Conservation (phyloP, 2,113 vertebrate species). For the Cathartes aura region DNA sequence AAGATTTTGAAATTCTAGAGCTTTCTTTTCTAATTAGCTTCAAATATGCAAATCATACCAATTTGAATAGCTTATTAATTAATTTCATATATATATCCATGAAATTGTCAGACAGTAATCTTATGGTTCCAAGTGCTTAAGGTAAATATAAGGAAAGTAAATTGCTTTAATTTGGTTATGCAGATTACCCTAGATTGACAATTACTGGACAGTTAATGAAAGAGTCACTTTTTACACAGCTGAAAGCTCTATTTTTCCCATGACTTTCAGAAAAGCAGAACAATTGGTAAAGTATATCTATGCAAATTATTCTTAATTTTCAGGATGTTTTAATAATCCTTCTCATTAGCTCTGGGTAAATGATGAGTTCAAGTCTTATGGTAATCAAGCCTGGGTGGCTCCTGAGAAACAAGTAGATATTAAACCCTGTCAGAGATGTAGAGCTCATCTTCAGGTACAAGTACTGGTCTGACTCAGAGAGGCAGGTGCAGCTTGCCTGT, state of each 20-base stretch:
- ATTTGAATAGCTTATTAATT: conserved; percentile 41
- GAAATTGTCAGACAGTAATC: conserved; percentile 27
- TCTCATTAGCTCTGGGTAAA: conserved; percentile 25
- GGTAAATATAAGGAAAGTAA: conserved; percentile 37
- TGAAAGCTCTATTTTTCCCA: not conserved
- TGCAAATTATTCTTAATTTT: conserved; percentile 46
- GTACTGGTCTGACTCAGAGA: not conserved
- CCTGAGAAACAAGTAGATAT: not conserved
- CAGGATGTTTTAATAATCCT: conserved; percentile 48
- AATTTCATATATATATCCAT: not conserved
- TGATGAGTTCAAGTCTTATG: not conserved
- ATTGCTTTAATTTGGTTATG: conserved; percentile 19
- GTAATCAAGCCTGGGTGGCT: not conserved
- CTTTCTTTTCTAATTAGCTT: conserved; percentile 29
- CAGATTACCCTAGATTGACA: not conserved
- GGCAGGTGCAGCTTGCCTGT: not conserved
- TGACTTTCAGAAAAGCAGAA: conserved; percentile 38
- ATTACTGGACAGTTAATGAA: not conserved
- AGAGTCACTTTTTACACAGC: not conserved
- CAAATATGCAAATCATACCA: conserved; percentile 11
- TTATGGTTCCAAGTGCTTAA: conserved; percentile 19
- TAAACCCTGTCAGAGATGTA: not conserved
- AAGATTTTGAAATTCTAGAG: conserved; percentile 35
- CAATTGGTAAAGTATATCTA: not conserved
- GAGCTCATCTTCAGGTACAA: not conserved